phyloP scores from a whole-genome alignment of 1,140 invertebrate species.

The Metaphire vulgaris region DNA sequence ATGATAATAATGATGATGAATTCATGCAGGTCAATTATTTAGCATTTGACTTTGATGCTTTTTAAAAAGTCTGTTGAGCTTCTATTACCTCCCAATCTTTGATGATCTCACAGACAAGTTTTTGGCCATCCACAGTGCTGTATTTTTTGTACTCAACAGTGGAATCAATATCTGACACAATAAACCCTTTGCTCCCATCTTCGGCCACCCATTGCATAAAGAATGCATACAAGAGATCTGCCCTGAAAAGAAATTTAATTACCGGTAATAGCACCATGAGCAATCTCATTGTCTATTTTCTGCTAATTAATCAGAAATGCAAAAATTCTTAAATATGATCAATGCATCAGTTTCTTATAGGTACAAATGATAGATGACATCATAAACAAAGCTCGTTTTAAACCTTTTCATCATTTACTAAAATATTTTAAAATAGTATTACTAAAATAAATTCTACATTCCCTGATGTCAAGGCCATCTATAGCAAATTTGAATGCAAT shows the following conservation, averaged over 20 bases:
- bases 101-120: neutral
- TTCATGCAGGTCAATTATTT: neutral
- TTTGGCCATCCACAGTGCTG: neutral
- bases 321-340: neutral
- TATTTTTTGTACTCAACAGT: neutral
- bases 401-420: too few relatives aligned
- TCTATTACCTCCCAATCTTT: neutral
- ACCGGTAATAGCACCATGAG: too few relatives aligned
- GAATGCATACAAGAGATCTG: neutral
- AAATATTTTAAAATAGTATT: too few relatives aligned
- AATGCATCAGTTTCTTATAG: neutral
- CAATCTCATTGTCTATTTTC: too few relatives aligned
- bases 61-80: neutral
- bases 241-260: neutral
- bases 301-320: too few relatives aligned
- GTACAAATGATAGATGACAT: too few relatives aligned
- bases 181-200: neutral
- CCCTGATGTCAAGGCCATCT: too few relatives aligned
- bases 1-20: too few relatives aligned
- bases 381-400: neutral
- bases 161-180: neutral
- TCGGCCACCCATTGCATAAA: neutral
- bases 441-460: too few relatives aligned
- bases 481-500: too few relatives aligned
- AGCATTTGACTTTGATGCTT: neutral